A percentile compares a stretch with the other conserved stretches of the same genome.
phyloP scores from a whole-genome alignment of 1,140 invertebrate species.

The Temnothorax longispinosus region DNA sequence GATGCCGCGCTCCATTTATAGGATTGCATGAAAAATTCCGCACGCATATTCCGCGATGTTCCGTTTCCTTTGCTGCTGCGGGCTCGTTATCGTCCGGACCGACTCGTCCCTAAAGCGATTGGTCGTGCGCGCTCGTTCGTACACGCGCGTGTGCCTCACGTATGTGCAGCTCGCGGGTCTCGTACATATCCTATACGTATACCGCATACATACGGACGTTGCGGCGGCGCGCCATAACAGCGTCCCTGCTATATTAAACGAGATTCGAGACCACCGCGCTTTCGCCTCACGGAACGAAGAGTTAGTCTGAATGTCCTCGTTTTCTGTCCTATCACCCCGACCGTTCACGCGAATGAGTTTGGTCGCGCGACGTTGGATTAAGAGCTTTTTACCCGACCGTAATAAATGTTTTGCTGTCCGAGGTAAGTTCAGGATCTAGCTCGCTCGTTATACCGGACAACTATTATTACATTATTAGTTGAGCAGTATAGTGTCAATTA shows the following conservation, averaged over 20 bases:
- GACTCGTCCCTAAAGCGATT: conserved; percentile 69
- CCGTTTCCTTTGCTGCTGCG: conserved; percentile 67
- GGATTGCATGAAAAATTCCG: conserved; percentile 82
- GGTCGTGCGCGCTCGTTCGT: conserved; percentile 61
- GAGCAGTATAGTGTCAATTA: neutral
- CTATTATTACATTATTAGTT: conserved; percentile 43
- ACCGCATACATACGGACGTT: neutral
- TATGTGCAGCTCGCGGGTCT: neutral
- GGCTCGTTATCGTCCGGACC: conserved; percentile 71
- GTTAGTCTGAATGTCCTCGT: conserved; percentile 52
- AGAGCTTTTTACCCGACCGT: conserved; percentile 52
- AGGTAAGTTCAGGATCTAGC: conserved; percentile 1
- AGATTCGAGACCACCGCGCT: conserved; percentile 47
- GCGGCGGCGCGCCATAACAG: neutral
- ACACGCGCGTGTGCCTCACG: conserved; percentile 14
- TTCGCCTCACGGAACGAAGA: conserved; percentile 31
- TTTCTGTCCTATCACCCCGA: conserved; percentile 22
- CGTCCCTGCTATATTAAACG: conserved; percentile 41
- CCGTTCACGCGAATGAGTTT: conserved; percentile 53
- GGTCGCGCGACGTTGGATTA: conserved; percentile 45
- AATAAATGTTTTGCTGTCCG: conserved; percentile 43
- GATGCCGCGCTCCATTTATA: conserved; percentile 78
- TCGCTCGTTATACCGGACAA: neutral
- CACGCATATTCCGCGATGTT: conserved; percentile 71
- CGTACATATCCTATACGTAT: neutral